phyloP scores from a whole-genome alignment of 2,888 invertebrate genomes.

The Odontocerum albicorne region DNA sequence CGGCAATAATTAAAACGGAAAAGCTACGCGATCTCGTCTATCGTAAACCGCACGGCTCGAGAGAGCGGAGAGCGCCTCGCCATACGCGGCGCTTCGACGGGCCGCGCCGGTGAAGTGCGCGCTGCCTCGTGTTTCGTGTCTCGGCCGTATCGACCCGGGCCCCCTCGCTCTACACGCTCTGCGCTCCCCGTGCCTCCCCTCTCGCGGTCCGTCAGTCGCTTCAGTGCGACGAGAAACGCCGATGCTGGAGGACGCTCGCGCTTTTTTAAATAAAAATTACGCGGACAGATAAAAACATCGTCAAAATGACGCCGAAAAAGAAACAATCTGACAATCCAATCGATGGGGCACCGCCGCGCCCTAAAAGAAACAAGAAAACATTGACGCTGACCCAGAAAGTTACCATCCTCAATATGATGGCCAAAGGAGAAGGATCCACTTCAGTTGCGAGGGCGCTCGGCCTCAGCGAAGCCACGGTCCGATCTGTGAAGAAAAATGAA shows the following conservation, averaged over 20 bases:
- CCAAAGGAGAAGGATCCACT: constrained; percentile 31
- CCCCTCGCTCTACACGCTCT: constrained; percentile 3
- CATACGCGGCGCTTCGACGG: too few relatives aligned
- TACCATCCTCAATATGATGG: constrained; percentile 17
- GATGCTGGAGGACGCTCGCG: neutral
- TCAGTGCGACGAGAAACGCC: constrained; percentile 7
- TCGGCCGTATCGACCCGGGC: constrained; percentile 9
- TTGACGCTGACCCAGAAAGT: constrained; percentile 20
- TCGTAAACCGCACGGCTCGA: too few relatives aligned
- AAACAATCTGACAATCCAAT: neutral
- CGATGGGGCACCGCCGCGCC: neutral
- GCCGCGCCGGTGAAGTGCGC: neutral
- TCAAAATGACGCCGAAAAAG: neutral
- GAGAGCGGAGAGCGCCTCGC: too few relatives aligned
- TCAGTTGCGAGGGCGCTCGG: constrained; percentile 32
- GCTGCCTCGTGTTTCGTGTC: neutral
- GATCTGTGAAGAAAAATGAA: constrained; percentile 35
- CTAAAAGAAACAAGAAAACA: constrained; percentile 5
- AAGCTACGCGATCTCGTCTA: too few relatives aligned
- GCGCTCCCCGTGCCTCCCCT: constrained; percentile 16
- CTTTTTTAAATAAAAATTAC: neutral
- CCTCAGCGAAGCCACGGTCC: constrained; percentile 35
- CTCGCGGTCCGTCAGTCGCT: constrained; percentile 2
- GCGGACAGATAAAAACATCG: neutral
- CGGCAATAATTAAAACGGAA: too few relatives aligned